Percentiles rank a stretch among this genome's conserved stretches.
These are phyloP conservation scores for Crossaster papposus DNA, from an alignment of 53 echinoderm and acorn worm species.

Conservation along the genomic window DNA sequence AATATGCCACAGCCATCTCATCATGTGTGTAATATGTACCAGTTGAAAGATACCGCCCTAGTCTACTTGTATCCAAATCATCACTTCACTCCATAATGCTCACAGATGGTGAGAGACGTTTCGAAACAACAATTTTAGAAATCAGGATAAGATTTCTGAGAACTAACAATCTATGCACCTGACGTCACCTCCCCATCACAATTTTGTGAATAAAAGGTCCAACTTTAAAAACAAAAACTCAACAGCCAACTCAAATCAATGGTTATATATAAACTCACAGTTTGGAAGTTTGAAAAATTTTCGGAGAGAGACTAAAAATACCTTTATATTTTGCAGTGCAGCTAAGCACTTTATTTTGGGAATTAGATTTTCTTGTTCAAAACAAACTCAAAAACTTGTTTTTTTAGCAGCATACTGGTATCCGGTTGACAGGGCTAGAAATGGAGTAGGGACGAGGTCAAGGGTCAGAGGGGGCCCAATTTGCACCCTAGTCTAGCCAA, in stretches of 20 bases:
- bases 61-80: not conserved
- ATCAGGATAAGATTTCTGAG: not conserved
- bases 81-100: not conserved
- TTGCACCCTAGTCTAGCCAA: conserved; percentile 10
- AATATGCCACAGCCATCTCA: not conserved
- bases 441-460: not conserved
- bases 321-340: no score
- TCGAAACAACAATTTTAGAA: not conserved
- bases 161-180: not conserved
- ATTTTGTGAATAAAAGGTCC: not conserved
- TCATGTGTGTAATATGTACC: not conserved
- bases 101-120: not conserved
- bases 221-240: not conserved
- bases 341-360: no score
- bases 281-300: no score
- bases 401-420: not conserved
- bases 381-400: not conserved
- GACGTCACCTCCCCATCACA: not conserved
- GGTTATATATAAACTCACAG: not conserved
- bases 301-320: no score
- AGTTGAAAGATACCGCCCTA: not conserved
- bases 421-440: not conserved
- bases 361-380: no score
- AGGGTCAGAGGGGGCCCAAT: not conserved
- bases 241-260: not conserved